Evolutionary conservation across 2,888 invertebrate species (phyloP).

Genomic region (Dynastes grantii): DNA sequence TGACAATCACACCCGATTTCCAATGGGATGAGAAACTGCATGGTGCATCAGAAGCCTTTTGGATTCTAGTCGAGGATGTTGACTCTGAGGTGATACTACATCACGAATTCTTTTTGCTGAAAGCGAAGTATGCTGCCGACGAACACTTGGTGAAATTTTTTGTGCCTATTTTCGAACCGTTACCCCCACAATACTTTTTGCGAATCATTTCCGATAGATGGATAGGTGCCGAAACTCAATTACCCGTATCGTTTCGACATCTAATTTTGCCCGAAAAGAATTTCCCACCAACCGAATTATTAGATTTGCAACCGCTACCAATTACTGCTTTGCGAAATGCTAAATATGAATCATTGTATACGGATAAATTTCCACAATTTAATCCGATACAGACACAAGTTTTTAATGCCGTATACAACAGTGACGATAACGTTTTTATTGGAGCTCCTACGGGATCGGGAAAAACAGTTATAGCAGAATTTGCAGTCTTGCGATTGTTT

Average conservation of each 20-base stretch:
- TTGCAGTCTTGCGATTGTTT: constrained; percentile 92
- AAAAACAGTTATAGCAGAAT: constrained; percentile 96
- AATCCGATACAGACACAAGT: constrained; percentile 99
- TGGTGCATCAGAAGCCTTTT: constrained; percentile 88
- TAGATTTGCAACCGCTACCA: constrained; percentile 97
- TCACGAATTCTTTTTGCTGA: constrained; percentile 93
- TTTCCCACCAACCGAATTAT: constrained; percentile 95
- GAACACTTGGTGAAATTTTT: constrained; percentile 98
- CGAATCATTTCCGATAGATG: constrained; percentile 91
- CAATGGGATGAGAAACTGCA: constrained; percentile 98
- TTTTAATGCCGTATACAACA: constrained; percentile 98
- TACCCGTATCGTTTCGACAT: constrained; percentile 98
- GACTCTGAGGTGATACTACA: constrained; percentile 94
- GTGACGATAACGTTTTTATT: constrained; percentile 98
- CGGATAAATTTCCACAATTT: constrained; percentile 91
- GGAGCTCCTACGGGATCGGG: constrained; percentile 94
- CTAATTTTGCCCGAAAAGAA: constrained; percentile 98
- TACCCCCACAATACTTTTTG: constrained; percentile 98
- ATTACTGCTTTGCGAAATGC: constrained; percentile 92
- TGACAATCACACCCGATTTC: constrained; percentile 98
- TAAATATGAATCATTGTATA: constrained; percentile 89
- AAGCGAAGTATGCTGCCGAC: constrained; percentile 94
- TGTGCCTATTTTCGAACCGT: constrained; percentile 98
- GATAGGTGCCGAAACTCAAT: constrained; percentile 95
- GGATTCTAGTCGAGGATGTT: constrained; percentile 91